Evolutionary conservation across 2,888 invertebrate genomes (phyloP).

Genomic region (Cheilosia pagana): DNA sequence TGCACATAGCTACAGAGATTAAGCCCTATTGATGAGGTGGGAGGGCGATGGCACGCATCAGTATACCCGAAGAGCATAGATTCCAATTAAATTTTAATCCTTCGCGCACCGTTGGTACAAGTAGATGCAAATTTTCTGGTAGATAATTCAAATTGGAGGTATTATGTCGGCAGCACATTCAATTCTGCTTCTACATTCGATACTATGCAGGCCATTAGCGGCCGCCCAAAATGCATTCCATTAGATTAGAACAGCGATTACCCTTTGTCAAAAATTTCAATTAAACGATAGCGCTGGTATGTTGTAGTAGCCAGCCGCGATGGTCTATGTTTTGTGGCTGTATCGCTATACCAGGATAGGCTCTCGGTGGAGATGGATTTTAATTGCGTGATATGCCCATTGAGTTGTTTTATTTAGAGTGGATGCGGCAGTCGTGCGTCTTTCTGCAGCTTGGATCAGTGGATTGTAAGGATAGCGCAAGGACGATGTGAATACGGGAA

Average conservation of each 20-base stretch:
- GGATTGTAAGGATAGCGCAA: too few species aligned
- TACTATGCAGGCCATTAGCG: slow-evolving; percentile 33
- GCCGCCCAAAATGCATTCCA: slow-evolving; percentile 54
- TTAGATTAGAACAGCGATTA: slow-evolving; percentile 68
- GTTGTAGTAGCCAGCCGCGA: neutral
- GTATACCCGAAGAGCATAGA: slow-evolving; percentile 26
- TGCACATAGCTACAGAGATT: neutral
- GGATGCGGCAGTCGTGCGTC: too few species aligned
- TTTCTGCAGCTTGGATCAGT: too few species aligned
- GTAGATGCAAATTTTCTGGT: slow-evolving; percentile 64
- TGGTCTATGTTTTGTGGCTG: slow-evolving; percentile 4
- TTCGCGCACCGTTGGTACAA: slow-evolving; percentile 19
- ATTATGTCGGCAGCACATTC: slow-evolving; percentile 71
- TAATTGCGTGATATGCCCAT: neutral
- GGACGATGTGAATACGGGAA: too few species aligned
- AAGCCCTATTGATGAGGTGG: slow-evolving; percentile 32
- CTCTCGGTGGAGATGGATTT: neutral
- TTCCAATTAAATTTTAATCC: slow-evolving; percentile 74
- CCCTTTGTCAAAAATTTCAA: slow-evolving; percentile 70
- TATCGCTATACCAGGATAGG: neutral
- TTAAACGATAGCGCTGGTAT: slow-evolving; percentile 44
- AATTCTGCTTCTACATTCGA: slow-evolving; percentile 54
- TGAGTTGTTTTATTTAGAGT: too few species aligned
- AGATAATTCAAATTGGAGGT: slow-evolving; percentile 73
- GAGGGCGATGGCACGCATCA: slow-evolving; percentile 16